phyloP scores from a whole-genome alignment of 2,113 vertebrate genomes.

The Psettodes erumei region DNA sequence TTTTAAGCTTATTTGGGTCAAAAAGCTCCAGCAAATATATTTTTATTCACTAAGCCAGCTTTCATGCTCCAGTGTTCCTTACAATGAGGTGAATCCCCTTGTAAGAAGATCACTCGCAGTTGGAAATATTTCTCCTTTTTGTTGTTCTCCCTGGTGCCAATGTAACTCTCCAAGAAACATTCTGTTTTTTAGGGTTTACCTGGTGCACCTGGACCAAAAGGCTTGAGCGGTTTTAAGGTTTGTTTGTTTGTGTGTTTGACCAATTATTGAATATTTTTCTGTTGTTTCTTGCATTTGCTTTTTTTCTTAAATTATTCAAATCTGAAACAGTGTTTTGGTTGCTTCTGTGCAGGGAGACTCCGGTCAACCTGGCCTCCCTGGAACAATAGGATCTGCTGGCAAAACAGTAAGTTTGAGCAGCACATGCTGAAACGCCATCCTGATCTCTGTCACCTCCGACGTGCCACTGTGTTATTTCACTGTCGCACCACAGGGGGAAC shows the following conservation, averaged over 20 bases:
- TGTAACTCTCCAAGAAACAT: neutral
- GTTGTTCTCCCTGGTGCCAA: neutral
- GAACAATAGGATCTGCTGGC: conserved; percentile 91
- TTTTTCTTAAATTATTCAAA: neutral
- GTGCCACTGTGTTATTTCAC: conserved; percentile 11
- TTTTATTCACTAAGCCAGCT: neutral
- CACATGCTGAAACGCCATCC: neutral
- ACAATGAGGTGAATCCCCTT: neutral
- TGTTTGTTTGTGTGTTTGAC: neutral
- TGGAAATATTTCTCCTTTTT: neutral
- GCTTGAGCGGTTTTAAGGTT: conserved; percentile 90
- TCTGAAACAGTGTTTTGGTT: neutral
- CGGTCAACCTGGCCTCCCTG: conserved; percentile 87
- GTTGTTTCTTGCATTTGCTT: neutral
- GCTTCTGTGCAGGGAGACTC: conserved; percentile 83
- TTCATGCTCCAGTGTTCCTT: neutral
- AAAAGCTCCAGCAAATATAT: conserved; percentile 19
- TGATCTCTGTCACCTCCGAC: conserved; percentile 13
- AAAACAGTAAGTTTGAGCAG: conserved; percentile 86
- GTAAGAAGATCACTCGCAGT: neutral
- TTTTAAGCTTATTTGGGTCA: conserved; percentile 29
- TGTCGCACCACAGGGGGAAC: conserved; percentile 86
- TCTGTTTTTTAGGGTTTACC: conserved; percentile 88
- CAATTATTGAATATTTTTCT: neutral
- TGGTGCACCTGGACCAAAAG: conserved; percentile 90